Evolutionary conservation across 2,888 invertebrate species (phyloP).

Genomic region (Archaeoteleia sp.): DNA sequence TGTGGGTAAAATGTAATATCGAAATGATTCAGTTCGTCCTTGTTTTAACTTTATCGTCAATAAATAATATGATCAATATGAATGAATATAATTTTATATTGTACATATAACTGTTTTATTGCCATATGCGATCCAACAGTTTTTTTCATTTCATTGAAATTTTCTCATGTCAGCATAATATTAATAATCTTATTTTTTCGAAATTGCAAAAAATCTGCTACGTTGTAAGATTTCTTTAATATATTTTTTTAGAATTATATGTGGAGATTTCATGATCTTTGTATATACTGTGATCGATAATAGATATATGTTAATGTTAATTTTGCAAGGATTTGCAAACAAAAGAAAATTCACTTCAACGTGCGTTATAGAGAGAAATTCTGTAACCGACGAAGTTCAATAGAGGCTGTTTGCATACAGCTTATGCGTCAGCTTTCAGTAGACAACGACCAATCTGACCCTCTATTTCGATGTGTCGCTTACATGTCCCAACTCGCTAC

Average conservation of each 20-base stretch:
- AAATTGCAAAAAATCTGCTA: not conserved
- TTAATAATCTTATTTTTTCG: too few species aligned
- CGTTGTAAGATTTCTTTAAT: not conserved
- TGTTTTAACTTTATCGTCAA: not conserved
- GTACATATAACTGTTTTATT: too few species aligned
- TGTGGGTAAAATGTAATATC: not conserved
- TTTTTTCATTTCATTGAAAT: too few species aligned
- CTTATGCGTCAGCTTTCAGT: constrained; percentile 61
- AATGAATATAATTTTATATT: constrained; percentile 2
- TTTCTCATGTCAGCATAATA: too few species aligned
- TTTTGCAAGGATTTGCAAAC: too few species aligned
- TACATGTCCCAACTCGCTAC: constrained; percentile 58
- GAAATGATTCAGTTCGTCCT: constrained; percentile 4
- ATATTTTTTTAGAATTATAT: too few species aligned
- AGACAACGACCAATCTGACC: constrained; percentile 56
- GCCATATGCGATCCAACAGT: too few species aligned
- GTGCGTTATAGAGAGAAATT: constrained; percentile 20
- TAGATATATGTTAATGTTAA: too few species aligned
- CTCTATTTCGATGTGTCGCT: constrained; percentile 56
- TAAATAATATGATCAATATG: not conserved
- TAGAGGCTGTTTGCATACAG: constrained; percentile 64
- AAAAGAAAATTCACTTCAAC: not conserved
- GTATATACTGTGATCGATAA: too few species aligned
- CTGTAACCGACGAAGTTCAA: constrained; percentile 49
- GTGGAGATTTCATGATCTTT: too few species aligned